phyloP scores from a whole-genome alignment of 2,888 invertebrate species.

The Schizaphis graminum region DNA sequence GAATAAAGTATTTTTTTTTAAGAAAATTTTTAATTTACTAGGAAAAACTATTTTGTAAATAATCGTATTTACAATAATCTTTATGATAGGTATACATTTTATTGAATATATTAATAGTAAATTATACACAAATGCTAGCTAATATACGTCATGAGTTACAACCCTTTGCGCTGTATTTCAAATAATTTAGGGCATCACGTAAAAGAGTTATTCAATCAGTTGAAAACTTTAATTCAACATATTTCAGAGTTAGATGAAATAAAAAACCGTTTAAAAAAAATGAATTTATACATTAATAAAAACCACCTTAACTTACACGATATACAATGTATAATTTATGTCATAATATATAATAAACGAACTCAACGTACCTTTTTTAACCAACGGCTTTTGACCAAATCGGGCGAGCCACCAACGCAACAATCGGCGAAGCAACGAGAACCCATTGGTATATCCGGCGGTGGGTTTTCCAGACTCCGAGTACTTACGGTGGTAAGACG shows the following conservation, averaged over 20 bases:
- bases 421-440: slow-evolving; percentile 59
- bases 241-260: background rate
- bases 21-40: background rate
- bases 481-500: slow-evolving; percentile 27
- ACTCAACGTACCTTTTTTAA: slow-evolving; percentile 55
- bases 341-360: background rate
- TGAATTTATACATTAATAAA: background rate
- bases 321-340: background rate
- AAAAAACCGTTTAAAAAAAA: background rate
- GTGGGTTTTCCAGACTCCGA: slow-evolving; percentile 48
- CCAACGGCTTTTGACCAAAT: slow-evolving; percentile 62
- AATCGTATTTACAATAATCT: background rate
- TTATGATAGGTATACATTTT: background rate
- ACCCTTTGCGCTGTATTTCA: background rate
- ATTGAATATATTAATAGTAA: background rate
- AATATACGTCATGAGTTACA: background rate
- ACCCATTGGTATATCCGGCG: slow-evolving; percentile 53
- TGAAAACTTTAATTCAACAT: background rate
- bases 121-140: background rate
- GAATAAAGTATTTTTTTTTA: background rate
- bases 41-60: background rate
- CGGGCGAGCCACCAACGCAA: slow-evolving; percentile 58
- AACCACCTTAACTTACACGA: background rate
- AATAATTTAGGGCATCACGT: background rate
- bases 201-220: background rate